phyloP scores from a whole-genome alignment of 2,888 invertebrate species.

The Teleiodes luculella region DNA sequence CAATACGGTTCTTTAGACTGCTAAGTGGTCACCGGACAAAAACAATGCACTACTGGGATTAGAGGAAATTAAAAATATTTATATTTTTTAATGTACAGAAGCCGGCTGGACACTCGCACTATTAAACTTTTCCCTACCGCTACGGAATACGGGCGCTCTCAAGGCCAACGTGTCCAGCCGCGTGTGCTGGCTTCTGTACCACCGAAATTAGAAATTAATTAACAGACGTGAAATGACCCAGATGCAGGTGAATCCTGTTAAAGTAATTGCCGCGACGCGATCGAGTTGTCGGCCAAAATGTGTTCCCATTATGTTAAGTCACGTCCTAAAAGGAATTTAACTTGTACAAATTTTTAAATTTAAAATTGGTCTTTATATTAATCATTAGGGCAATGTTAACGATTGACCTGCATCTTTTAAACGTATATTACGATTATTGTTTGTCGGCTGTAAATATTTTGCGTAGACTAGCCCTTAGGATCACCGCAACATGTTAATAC shows the following conservation, averaged over 20 bases:
- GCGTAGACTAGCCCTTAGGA: conserved; percentile 67
- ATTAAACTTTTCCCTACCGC: too few relatives aligned
- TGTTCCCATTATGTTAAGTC: conserved; percentile 54
- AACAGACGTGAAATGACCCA: too few relatives aligned
- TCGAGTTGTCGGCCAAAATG: conserved; percentile 49
- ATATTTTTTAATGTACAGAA: too few relatives aligned
- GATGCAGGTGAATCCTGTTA: conserved; percentile 72
- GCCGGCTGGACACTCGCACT: too few relatives aligned
- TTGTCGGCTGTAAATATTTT: conserved; percentile 71
- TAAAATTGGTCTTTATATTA: conserved; percentile 15
- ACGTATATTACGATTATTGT: conserved; percentile 56
- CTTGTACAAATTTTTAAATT: conserved; percentile 36
- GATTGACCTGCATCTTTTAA: conserved; percentile 69
- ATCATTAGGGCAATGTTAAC: conserved; percentile 51
- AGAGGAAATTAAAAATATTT: too few relatives aligned
- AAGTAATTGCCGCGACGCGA: conserved; percentile 53
- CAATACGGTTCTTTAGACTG: too few relatives aligned
- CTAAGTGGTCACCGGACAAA: too few relatives aligned
- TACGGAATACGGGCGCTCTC: too few relatives aligned
- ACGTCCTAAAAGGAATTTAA: conserved; percentile 50
- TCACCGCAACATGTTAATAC: conserved; percentile 66
- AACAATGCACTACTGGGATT: too few relatives aligned
- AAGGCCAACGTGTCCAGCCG: too few relatives aligned
- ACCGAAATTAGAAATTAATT: too few relatives aligned
- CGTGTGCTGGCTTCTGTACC: too few relatives aligned